Percentiles rank a stretch among this genome's conserved stretches.
phyloP scores from a whole-genome alignment of 2,888 invertebrate genomes.

The Pammene fasciana region DNA sequence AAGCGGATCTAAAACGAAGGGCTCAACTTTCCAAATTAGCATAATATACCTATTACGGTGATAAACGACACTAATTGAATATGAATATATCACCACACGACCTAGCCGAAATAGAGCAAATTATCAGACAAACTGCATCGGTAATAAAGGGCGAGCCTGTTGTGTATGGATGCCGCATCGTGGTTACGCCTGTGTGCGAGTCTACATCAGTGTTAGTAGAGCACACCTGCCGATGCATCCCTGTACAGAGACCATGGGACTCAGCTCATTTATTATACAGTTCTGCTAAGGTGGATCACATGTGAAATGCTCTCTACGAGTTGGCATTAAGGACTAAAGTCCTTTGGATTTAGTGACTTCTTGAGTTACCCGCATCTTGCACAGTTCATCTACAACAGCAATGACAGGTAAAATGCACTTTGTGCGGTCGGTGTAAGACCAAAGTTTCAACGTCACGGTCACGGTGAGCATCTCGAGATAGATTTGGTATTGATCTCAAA shows the following conservation, averaged over 20 bases:
- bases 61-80: slow-evolving; percentile 18
- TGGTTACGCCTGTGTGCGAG: slow-evolving; percentile 51
- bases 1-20: slow-evolving; percentile 27
- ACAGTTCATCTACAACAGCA: slow-evolving; percentile 8
- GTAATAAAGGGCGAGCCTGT: slow-evolving; percentile 65
- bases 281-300: background rate
- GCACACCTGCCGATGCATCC: slow-evolving; percentile 47
- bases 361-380: slow-evolving; percentile 39
- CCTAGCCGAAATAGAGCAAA: slow-evolving; percentile 58
- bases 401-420: slow-evolving; percentile 4
- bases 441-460: background rate
- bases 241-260: slow-evolving; percentile 35
- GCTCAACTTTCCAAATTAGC: slow-evolving; percentile 28
- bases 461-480: slow-evolving; percentile 31
- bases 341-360: background rate
- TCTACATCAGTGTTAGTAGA: slow-evolving; percentile 48
- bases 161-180: slow-evolving; percentile 53
- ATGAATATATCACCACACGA: slow-evolving; percentile 11
- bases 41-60: slow-evolving; percentile 2
- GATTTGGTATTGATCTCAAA: slow-evolving; percentile 59
- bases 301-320: background rate
- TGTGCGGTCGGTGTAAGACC: slow-evolving; percentile 4
- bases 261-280: slow-evolving; percentile 29
- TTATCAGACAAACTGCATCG: slow-evolving; percentile 47
- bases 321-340: slow-evolving; percentile 12